Evolutionary conservation across 2,113 vertebrate genomes (phyloP), one percentile per base, ranked within the genome.

Genomic region (Progne subis): DNA sequence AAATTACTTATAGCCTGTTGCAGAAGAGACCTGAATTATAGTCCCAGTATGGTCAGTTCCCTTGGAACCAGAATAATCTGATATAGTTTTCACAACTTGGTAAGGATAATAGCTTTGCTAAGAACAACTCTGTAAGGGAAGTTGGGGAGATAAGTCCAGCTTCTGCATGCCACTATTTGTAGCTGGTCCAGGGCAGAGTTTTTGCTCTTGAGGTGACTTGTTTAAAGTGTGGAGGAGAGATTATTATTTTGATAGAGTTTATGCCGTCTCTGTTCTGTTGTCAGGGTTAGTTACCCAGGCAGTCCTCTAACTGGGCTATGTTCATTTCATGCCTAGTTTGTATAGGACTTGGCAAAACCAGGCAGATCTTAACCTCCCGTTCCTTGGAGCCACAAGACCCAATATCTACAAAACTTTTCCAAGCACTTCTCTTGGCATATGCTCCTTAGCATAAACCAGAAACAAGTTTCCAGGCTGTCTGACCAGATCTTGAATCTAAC

Each of bases 391-490:
- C 31, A 8, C 77, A 41, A 71, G 60, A 82, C 63, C 39, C 32
- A 88, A 5, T 53, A 85, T n/a, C 81, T 79, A 46, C 72, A 92
- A 50, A 91, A 60, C 20, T 86, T 92, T 88, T 88, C 90, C 95
- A 65, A 91, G n/a, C 21, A 41, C 8, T 86, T 39, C 17, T 75
- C 9, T 90, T 91, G 88, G 91, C 86, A 37, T 14, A 28, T 11
- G 9, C 21, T 77, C 39, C 82, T 86, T 77, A 84, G 68, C 46
- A 56, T 56, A 81, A 96, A 69, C 41, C 52, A 86, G 91, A 84
- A 96, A 76, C 71, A 57, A 81, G 88, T 91, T 95, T 96, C 92
- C 89, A 87, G 57, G 28, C 88, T 95, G 61, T 86, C 69, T 88
- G 65, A 93, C 65, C 67, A 94, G 80, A 86, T 65, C 74, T 79